A percentile compares a stretch with the other conserved stretches of the same genome.
Evolutionary conservation across 2,113 vertebrate genomes (phyloP).

Genomic region (Cyprinus carpio): DNA sequence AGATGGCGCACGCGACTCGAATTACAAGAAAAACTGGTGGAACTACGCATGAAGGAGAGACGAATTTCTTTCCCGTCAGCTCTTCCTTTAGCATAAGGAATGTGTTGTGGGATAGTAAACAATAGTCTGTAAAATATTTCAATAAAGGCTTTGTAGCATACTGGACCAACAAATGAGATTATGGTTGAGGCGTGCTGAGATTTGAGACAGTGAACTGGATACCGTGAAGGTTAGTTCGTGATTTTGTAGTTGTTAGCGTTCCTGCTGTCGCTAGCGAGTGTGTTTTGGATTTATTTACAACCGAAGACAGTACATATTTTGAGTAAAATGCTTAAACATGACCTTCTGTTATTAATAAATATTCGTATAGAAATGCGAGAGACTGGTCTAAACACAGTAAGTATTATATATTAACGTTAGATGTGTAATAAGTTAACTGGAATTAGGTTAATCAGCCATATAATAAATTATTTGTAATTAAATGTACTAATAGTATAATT

Average conservation of each 20-base stretch:
- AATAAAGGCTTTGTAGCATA: not conserved
- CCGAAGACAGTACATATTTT: not conserved
- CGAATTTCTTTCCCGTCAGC: not conserved
- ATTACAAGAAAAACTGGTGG: not conserved
- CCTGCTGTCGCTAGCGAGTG: not conserved
- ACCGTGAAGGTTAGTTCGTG: slow-evolving; percentile 16
- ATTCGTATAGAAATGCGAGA: not conserved
- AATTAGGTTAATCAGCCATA: not conserved
- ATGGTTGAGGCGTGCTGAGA: slow-evolving; percentile 8
- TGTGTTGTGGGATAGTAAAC: not conserved
- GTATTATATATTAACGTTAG: not conserved
- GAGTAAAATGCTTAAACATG: too few relatives aligned
- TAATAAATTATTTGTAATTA: not conserved
- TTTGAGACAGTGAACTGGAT: slow-evolving; percentile 1
- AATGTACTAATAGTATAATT: not conserved
- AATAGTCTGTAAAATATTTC: not conserved
- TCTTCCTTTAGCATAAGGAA: not conserved
- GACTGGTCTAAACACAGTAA: too few relatives aligned
- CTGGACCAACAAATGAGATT: slow-evolving; percentile 5
- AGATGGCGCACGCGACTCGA: slow-evolving; percentile 18
- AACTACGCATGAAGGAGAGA: not conserved
- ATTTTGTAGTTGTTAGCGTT: not conserved
- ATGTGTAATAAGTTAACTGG: not conserved
- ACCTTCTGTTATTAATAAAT: too few relatives aligned
- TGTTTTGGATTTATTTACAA: slow-evolving; percentile 11